phyloP scores from a whole-genome alignment of 2,888 invertebrate genomes.

The Chrysolina americana region DNA sequence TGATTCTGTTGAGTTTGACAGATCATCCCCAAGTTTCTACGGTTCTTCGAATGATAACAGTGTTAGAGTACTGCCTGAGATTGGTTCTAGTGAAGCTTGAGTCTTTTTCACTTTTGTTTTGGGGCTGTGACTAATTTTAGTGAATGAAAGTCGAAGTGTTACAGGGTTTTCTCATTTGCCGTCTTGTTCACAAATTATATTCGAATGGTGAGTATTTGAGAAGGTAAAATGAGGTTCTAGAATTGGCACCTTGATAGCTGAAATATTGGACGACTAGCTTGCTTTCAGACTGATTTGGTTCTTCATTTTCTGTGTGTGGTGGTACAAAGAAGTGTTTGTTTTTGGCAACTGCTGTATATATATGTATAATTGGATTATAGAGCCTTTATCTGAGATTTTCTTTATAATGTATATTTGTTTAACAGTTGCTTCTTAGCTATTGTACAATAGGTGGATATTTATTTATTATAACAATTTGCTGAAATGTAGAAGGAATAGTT shows the following conservation, averaged over 20 bases:
- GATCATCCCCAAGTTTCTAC: constrained; percentile 63
- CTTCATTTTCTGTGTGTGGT: no score
- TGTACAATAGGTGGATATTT: no score
- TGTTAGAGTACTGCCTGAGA: constrained; percentile 50
- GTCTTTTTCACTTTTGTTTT: constrained; percentile 42
- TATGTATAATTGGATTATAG: no score
- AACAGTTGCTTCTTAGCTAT: no score
- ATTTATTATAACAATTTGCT: no score
- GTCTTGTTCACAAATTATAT: constrained; percentile 7
- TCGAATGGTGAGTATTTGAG: not conserved
- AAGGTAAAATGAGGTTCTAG: not conserved
- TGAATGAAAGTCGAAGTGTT: constrained; percentile 16
- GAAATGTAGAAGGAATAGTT: no score
- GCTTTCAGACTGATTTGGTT: no score
- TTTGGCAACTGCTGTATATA: no score
- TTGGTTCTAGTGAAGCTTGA: constrained; percentile 61
- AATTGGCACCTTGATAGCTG: not conserved
- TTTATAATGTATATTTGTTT: no score
- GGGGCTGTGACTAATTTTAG: constrained; percentile 58
- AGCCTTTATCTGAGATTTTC: no score
- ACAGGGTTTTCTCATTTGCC: constrained; percentile 5
- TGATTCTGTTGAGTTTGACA: constrained; percentile 50
- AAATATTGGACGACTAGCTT: not conserved
- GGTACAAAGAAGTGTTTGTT: no score
- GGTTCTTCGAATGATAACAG: constrained; percentile 60